Conservation (phyloP, 1,140 invertebrate genomes). For the Sitophilus oryzae region DNA sequence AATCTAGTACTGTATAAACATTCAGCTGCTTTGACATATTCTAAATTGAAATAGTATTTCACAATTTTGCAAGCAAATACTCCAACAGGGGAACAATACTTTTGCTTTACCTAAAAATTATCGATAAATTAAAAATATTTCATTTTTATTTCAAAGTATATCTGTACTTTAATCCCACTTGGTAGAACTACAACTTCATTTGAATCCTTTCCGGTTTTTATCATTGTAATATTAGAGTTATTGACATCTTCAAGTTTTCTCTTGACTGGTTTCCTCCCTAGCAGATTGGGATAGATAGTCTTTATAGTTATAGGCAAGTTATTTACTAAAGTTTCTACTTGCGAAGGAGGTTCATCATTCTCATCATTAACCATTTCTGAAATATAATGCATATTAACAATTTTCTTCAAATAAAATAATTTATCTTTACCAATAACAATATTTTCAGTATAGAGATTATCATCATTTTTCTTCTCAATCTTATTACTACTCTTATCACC, state of each 20-base stretch:
- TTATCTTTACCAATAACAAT: conserved; percentile 7
- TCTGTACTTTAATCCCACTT: conserved; percentile 1
- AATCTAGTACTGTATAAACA: conserved; percentile 35
- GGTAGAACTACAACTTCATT: conserved; percentile 1
- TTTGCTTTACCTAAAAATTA: conserved; percentile 18
- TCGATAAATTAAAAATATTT: background rate
- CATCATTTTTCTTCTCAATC: conserved; percentile 9
- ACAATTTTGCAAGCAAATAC: conserved; percentile 15
- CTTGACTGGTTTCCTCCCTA: conserved; percentile 7
- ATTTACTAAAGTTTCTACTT: background rate
- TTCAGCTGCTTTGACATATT: conserved; percentile 28
- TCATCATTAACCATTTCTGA: conserved; percentile 11
- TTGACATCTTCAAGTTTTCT: conserved; percentile 13
- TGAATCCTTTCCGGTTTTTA: background rate
- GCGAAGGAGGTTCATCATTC: background rate
- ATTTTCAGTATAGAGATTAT: conserved; percentile 8
- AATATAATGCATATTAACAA: conserved; percentile 2
- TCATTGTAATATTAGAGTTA: background rate
- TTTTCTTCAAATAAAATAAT: background rate
- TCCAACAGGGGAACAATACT: conserved; percentile 22
- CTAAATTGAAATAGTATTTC: conserved; percentile 21
- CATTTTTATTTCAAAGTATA: background rate
- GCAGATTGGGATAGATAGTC: background rate
- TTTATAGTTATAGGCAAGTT: conserved; percentile 5
- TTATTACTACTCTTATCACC: conserved; percentile 23